Evolutionary conservation across 2,113 vertebrate species (phyloP), one percentile per base, ranked within the genome.

Genomic region (Talpa occidentalis): DNA sequence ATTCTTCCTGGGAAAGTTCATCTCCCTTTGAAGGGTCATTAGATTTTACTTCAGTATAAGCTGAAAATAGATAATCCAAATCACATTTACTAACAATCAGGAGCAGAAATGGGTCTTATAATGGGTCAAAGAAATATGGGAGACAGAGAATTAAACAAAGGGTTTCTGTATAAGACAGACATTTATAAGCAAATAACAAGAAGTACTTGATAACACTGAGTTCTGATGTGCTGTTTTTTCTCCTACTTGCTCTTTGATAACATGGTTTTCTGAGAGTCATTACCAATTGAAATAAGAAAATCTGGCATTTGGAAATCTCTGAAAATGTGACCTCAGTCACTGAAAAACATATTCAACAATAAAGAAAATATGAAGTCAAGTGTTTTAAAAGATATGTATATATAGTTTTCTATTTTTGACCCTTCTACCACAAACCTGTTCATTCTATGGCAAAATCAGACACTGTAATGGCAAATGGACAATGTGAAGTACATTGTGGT

Each of bases 1-100:
- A 95, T 95, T 99, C 99, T 98, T 99, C 99, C 96, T 98, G 97
- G 79, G 98, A 98, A 97, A 99, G 98, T 95, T 98, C 98, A 98
- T 97, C 98, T 73, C 98, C 98, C 98, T 99, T 99, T 96, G 98
- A 98, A 98, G 99, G 98, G 87, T 98, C 99, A 6, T 98, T 98
- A 74, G 97, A 97, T 87, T 98, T 98, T 82, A 98, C 98, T 97
- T 99, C 98, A 98, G 99, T 99, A 97, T 99, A 99, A 97, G 99
- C 99, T 99, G 97, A 69, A 98, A 98, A 81, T 66, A 96, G 92
- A 88, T 30, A 95, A 96, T 22, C 47, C 66, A 97, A 83, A 84
- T 88, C 79, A 95, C 10, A 88, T 74, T 97, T 79, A 93, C 54
- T 88, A 92, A 92, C 56, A 72, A 54, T 74, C 15, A 86, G 35